Conservation (phyloP, 1,140 invertebrate species). For the Halyomorpha halys region DNA sequence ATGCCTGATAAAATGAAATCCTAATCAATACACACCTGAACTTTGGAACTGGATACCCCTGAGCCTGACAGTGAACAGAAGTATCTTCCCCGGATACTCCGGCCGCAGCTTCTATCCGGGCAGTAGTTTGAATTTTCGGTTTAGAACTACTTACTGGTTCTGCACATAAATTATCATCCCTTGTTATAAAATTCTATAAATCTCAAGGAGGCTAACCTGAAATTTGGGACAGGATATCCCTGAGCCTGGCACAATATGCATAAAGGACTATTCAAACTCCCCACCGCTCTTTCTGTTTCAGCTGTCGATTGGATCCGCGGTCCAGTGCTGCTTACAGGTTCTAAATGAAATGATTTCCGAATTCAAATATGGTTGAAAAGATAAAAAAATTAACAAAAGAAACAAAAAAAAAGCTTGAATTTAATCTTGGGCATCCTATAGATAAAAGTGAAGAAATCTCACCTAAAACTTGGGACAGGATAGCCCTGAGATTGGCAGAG, state of each 20-base stretch:
- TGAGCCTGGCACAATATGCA: conserved; percentile 50
- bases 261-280: conserved; percentile 31
- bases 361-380: background rate
- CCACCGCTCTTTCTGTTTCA: conserved; percentile 19
- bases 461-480: conserved; percentile 57
- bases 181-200: conserved; percentile 7
- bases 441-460: conserved; percentile 28
- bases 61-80: conserved; percentile 48
- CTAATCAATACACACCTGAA: conserved; percentile 36
- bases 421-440: too few species aligned
- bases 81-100: conserved; percentile 15
- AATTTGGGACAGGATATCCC: conserved; percentile 52
- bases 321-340: conserved; percentile 37
- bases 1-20: background rate
- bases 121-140: conserved; percentile 35
- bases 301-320: conserved; percentile 40
- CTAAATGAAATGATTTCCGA: conserved; percentile 29
- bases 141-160: conserved; percentile 59
- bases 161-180: conserved; percentile 33
- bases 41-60: conserved; percentile 40
- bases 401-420: too few species aligned
- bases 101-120: background rate
- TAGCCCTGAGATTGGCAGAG: conserved; percentile 54
- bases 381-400: too few species aligned
- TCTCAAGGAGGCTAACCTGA: conserved; percentile 39